Base-by-base conservation (phyloP, 2,888 invertebrate genomes). In the Cylloceria caligata region DNA sequence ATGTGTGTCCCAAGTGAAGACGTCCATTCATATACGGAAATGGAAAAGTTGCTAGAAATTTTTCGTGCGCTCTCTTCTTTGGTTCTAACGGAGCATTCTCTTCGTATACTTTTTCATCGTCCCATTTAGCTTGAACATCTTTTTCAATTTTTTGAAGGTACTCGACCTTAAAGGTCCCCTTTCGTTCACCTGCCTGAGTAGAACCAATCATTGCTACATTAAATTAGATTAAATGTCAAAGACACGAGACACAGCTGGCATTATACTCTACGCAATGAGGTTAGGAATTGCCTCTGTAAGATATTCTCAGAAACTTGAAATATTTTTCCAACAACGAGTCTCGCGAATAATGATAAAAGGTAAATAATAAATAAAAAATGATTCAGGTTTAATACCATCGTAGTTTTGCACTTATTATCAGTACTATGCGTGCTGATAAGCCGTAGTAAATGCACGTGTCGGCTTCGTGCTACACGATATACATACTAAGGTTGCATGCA, bases 1-100 rank as follows among this genome's bases (percentile, higher is more conserved):
- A 99, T 13, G 98, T 98, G 92, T 99, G 99, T 0, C 99, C 99
- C 86, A 99, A 94, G 94, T 99, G 99, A 73, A 99, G 95, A 60
- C 98, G 95, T 9, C 99, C 99, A 94, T 99, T 99, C 99, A 99
- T 99, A 91, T 99, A 99, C 0, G 99, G 99, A 93, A 96, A 99
- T 0, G 99, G 99, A 94, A 99, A 99, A 1, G 98, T 98, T 42
- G 96, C 97, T 86, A 99, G 94, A 91, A 97, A 99, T 91, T 99
- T 99, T 84, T 97, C 97, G 88, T 95, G 94, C 16, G 93, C 92
- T 88, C 94, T 86, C 11, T 83, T 94, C 81, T 93, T 95, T 80
- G 94, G 93, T 5, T 94, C 93, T 16, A 91, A 90, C 0, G 97
- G 96, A 2, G 98, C 98, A 94, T 99, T 96, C 69, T 94, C 93